A percentile compares a stretch with the other conserved stretches of the same genome.
These are phyloP conservation scores for Prunella strophiata DNA, from an alignment of 2,797 vertebrate genomes.

Conservation along the genomic window DNA sequence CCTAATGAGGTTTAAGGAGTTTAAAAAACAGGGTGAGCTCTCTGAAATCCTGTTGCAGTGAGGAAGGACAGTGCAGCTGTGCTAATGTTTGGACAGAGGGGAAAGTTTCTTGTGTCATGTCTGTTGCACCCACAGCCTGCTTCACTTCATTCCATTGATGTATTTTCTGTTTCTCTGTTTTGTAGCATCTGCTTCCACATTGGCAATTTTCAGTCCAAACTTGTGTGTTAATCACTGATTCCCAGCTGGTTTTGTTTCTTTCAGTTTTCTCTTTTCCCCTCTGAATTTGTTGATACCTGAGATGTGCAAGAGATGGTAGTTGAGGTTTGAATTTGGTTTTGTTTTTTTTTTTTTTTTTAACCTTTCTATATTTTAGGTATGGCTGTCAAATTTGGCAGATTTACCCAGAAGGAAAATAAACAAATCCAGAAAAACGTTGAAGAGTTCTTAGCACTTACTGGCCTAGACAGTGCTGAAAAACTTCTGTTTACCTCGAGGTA, in stretches of 20 bases:
- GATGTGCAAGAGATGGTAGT: background rate
- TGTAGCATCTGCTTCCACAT: background rate
- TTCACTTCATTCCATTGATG: background rate
- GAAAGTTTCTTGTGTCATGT: background rate
- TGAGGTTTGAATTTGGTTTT: background rate
- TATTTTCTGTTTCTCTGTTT: background rate
- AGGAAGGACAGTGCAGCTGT: background rate
- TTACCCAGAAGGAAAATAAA: conserved; percentile 75
- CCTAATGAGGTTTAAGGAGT: conserved; percentile 68
- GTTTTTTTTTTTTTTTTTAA: background rate
- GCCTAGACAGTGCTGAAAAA: conserved; percentile 75
- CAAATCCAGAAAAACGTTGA: conserved; percentile 72
- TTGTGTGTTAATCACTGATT: background rate
- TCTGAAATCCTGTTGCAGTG: background rate
- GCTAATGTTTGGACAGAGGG: background rate
- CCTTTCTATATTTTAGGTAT: conserved; percentile 60
- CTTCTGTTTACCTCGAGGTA: conserved; percentile 72
- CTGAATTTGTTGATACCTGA: background rate
- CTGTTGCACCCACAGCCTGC: background rate
- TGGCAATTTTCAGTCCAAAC: background rate
- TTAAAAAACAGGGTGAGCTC: conserved; percentile 74
- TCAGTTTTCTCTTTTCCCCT: background rate
- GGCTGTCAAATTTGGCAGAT: conserved; percentile 74
- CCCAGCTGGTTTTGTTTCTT: background rate
- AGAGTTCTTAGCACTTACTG: conserved; percentile 68